Evolutionary conservation across 2,797 vertebrate species (phyloP).

Genomic region (Sebastes iracundus): DNA sequence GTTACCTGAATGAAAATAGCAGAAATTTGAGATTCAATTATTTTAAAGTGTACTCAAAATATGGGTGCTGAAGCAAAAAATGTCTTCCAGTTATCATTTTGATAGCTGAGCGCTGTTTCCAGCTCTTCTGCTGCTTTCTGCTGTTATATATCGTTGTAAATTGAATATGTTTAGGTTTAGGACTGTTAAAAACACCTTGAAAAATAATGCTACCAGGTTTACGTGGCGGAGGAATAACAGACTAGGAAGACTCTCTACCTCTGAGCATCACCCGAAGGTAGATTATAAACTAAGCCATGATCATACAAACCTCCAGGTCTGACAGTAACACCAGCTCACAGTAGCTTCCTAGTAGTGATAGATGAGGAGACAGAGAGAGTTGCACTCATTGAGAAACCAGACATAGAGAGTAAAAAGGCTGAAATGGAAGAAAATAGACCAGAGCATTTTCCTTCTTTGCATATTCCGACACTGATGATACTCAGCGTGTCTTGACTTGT

Average conservation of each 20-base stretch:
- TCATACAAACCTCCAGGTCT: not conserved
- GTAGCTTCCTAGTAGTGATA: not conserved
- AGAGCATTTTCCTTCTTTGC: conserved; percentile 42
- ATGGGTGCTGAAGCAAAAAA: not conserved
- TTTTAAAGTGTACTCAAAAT: not conserved
- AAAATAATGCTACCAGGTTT: not conserved
- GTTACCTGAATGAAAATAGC: not conserved
- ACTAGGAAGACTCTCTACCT: not conserved
- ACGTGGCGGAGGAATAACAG: not conserved
- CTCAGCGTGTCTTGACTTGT: conserved; percentile 62
- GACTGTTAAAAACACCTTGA: not conserved
- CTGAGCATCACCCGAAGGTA: not conserved
- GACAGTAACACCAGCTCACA: not conserved
- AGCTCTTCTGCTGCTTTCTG: too few species aligned
- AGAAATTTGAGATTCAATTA: not conserved
- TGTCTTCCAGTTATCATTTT: not conserved
- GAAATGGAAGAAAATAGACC: conserved; percentile 29
- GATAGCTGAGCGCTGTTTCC: not conserved
- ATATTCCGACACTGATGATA: conserved; percentile 40
- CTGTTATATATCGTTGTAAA: not conserved
- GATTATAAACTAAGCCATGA: not conserved
- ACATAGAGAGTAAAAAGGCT: conserved; percentile 12
- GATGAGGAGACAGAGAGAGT: conserved; percentile 21
- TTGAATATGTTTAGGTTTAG: not conserved
- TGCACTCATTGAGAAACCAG: conserved; percentile 10